Base-by-base conservation (phyloP, 1,140 invertebrate genomes). In the Dermatophagoides farinae region DNA sequence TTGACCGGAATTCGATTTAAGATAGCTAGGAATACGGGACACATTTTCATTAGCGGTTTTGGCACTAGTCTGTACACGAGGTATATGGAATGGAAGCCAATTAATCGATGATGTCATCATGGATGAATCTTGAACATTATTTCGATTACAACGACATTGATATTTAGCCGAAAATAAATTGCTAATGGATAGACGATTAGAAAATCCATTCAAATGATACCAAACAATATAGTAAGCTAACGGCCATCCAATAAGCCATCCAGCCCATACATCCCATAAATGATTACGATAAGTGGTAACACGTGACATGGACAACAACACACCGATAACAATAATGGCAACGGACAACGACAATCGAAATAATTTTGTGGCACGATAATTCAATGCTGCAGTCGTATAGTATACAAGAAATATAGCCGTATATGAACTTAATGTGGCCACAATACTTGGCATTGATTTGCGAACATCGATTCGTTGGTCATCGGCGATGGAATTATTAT, bases 391-490 rank as follows among this genome's bases (percentile, higher is more conserved):
- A 16, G 31, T 46, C 10, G 64, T 14, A 46, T 64, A 64, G 12
- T 64, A 23, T n/a, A 62, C 41, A 14, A 62, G 39, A 60, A 59
- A 64, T 31, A 63, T 16, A 0, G 61, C 54, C 6, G 61, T 38
- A 53, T 58, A 64, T 16, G 57, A 14, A 53, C 55, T n/a, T 16
- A 64, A 16, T 8, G 61, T 51, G 12, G 54, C 61, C 12, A 43
- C 47, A 16, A 50, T n/a, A 14, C 62, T 64, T 10, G 63, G 63
- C 60, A 64, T 64, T 9, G 63, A 64, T 37, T 53, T 58, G 12
- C 52, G 46, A 46, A 62, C 62, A 22, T 14, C 8, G 18, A 50
- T 47, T 4, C 59, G 43, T 31, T 61, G 22, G 9, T 64, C 51
- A 31, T 31, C 31, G 2, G 31, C 8, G 8, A 31, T 31, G 8